Evolutionary conservation across 1,140 invertebrate genomes (phyloP).

Genomic region (Oedothorax gibbosus): DNA sequence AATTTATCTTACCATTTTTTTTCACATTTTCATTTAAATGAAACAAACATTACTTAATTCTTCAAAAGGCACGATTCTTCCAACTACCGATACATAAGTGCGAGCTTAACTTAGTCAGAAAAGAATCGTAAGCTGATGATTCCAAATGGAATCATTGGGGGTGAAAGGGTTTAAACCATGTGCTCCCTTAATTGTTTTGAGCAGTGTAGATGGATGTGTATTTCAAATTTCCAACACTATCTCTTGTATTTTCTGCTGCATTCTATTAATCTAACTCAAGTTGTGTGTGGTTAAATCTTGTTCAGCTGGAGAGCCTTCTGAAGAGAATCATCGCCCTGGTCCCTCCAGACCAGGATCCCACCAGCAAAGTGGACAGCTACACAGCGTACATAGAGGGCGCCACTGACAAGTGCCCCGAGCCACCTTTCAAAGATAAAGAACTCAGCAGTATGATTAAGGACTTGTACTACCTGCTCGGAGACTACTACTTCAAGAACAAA

Average conservation of each 20-base stretch:
- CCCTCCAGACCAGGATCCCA: conserved; percentile 71
- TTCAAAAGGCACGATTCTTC: no score
- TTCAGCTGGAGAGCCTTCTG: conserved; percentile 77
- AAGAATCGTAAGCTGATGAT: no score
- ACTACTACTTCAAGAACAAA: conserved; percentile 93
- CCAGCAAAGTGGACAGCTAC: conserved; percentile 62
- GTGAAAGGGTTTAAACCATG: no score
- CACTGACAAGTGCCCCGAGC: conserved; percentile 50
- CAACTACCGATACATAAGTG: no score
- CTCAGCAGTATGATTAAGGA: conserved; percentile 72
- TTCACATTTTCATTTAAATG: no score
- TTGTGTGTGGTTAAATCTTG: neutral
- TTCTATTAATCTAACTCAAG: neutral
- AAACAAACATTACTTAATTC: no score
- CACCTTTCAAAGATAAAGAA: conserved; percentile 64
- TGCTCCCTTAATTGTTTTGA: no score
- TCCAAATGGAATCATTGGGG: no score
- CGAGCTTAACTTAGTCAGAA: no score
- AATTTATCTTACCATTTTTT: no score
- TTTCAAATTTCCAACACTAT: neutral
- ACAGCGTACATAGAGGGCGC: conserved; percentile 66
- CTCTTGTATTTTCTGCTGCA: neutral
- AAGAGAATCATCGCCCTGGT: conserved; percentile 80
- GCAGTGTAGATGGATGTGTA: no score
- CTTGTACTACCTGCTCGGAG: conserved; percentile 89